Base-by-base conservation (phyloP, 2,113 vertebrate genomes). In the Gopherus evgoodei region DNA sequence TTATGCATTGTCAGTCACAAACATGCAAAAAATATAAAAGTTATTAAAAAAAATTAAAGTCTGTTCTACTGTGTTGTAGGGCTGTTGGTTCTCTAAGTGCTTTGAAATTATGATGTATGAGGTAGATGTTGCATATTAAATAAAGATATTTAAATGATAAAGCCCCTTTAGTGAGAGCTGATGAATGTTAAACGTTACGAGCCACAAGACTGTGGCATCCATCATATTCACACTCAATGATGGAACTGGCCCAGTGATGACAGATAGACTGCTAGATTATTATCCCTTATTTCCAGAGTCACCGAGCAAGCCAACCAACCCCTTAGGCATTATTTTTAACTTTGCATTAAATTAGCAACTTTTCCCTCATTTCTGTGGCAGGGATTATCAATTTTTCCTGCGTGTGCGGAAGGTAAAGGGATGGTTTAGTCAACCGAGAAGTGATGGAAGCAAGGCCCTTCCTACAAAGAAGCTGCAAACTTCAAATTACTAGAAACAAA, bases 21-120 rank as follows among this genome's bases (percentile, higher is more conserved):
- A 98, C 97, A 98, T 81, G 91, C 88, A 98, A 93, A 94, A 97
- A 97, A 98, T 80, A 89, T 98, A 97, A 95, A 98, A 98, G 97
- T 98, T 98, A 98, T 93, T 96, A 96, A 94, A 98, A 98, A 94
- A 98, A 98, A 98, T 97, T 97, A 97, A 98, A 98, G 97, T 97
- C 97, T 95, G 98, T 95, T 97, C 97, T 96, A 95, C 96, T 93
- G 95, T 98, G 96, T 98, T 97, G 93, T 97, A 98, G 96, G 97
- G 98, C 97, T 97, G 96, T 97, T 98, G 97, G 97, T 96, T 99
- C 98, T 98, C 98, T 99, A 99, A 99, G 99, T 99, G 99, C 99
- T 99, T 99, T 99, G 98, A 99, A 99, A 99, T 99, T 98, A 99
- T 99, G 99, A 99, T 99, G 98, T 98, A 99, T 98, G 98, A 97